These are phyloP conservation scores for Sinocyclocheilus anshuiensis DNA, from an alignment of 2,113 vertebrate species.

Conservation along the genomic window DNA sequence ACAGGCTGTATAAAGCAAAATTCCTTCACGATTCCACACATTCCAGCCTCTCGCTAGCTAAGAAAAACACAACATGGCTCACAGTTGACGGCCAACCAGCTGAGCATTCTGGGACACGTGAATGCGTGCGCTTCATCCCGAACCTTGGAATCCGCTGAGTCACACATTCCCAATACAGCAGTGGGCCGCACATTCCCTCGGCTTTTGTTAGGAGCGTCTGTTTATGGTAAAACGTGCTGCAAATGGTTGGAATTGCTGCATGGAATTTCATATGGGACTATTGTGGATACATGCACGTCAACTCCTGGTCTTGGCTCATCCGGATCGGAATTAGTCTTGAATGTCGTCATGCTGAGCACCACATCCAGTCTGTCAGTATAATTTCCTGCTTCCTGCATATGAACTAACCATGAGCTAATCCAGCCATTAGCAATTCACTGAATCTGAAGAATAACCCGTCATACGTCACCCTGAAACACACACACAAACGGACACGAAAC, in stretches of 20 bases:
- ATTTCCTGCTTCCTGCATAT: not conserved
- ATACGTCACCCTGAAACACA: not conserved
- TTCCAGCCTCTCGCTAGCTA: not conserved
- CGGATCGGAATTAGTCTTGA: no score
- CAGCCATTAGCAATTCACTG: not conserved
- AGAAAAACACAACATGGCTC: not conserved
- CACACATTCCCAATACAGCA: conserved; percentile 44
- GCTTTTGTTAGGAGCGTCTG: conserved; percentile 9
- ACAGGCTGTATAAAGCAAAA: conserved; percentile 13
- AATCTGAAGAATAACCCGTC: not conserved
- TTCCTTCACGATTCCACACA: not conserved
- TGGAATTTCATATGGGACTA: conserved; percentile 18
- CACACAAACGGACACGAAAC: not conserved
- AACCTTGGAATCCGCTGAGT: conserved; percentile 43
- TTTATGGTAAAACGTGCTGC: conserved; percentile 48
- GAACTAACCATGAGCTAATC: conserved; percentile 32
- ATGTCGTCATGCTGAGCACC: not conserved
- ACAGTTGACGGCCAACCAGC: not conserved
- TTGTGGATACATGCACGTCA: not conserved
- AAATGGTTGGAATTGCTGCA: conserved; percentile 24
- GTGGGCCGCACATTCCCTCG: conserved; percentile 24
- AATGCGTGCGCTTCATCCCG: not conserved
- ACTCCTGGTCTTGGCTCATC: no score
- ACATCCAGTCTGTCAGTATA: not conserved
- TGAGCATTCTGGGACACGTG: conserved; percentile 14